Evolutionary conservation across 2,113 vertebrate species (phyloP).

Genomic region (Anhinga anhinga): DNA sequence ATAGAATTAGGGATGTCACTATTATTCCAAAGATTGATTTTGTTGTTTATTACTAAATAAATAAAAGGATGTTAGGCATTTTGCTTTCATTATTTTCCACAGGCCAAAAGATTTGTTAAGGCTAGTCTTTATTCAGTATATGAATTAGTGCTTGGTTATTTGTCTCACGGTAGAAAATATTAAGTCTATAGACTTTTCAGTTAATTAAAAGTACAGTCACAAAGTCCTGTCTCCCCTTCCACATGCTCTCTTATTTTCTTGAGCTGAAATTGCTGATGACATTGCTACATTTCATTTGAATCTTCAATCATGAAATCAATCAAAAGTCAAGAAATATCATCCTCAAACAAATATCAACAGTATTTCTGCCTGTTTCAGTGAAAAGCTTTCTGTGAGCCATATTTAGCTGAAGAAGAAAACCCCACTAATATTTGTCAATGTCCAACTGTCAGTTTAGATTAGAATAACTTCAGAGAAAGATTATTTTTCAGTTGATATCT

Average conservation of each 20-base stretch:
- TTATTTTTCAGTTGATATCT: slow-evolving; percentile 41
- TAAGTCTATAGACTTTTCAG: not conserved
- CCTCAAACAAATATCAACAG: not conserved
- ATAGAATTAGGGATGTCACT: not conserved
- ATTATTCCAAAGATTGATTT: not conserved
- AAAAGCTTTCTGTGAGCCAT: not conserved
- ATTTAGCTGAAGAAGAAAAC: not conserved
- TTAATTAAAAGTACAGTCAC: not conserved
- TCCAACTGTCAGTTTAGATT: not conserved
- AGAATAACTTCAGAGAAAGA: slow-evolving; percentile 16
- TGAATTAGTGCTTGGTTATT: not conserved
- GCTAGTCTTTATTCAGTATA: not conserved
- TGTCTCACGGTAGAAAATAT: not conserved
- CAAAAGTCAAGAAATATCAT: not conserved
- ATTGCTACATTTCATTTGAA: not conserved
- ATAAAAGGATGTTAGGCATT: not conserved
- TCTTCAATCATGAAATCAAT: not conserved
- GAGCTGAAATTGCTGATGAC: not conserved
- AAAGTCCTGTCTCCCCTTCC: not conserved
- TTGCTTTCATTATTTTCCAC: not conserved
- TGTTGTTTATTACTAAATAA: not conserved
- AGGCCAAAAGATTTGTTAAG: not conserved
- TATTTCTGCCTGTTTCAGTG: not conserved
- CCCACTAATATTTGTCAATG: not conserved
- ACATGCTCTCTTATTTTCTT: not conserved